Evolutionary conservation across 2,888 invertebrate species (phyloP).

Genomic region (Oscheius onirici): DNA sequence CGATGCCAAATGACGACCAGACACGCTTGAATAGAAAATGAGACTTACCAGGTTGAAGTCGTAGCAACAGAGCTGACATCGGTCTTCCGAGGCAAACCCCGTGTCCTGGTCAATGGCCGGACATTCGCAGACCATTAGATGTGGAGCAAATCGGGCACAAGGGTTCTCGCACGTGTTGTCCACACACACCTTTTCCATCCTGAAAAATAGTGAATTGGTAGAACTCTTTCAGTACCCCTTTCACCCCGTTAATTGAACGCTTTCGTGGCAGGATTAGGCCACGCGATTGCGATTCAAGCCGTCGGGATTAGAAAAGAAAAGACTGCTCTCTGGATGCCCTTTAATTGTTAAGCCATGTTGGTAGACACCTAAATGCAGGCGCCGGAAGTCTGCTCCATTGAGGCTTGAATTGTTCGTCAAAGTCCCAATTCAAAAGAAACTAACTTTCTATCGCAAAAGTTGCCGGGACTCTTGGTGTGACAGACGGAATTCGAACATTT

Average conservation of each 20-base stretch:
- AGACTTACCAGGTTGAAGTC: conserved; percentile 68
- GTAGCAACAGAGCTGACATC: conserved; percentile 71
- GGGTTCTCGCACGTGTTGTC: conserved; percentile 71
- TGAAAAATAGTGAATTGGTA: too few species aligned
- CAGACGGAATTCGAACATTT: conserved; percentile 71
- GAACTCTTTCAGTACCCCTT: neutral
- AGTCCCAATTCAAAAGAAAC: conserved; percentile 32
- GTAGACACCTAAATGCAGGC: neutral
- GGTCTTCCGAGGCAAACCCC: conserved; percentile 70
- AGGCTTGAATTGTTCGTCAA: too few species aligned
- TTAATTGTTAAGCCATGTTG: neutral
- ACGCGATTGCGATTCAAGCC: conserved; percentile 25
- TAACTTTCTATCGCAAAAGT: conserved; percentile 69
- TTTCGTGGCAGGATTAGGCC: conserved; percentile 22
- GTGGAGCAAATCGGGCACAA: conserved; percentile 67
- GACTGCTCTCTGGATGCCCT: neutral
- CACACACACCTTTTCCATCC: conserved; percentile 70
- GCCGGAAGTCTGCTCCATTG: neutral
- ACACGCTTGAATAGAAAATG: conserved; percentile 11
- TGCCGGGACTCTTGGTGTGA: conserved; percentile 67
- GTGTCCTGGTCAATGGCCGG: conserved; percentile 70
- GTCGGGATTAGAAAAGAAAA: conserved; percentile 14
- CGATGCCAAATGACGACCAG: conserved; percentile 5
- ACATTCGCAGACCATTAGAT: conserved; percentile 72
- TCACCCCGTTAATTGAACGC: conserved; percentile 31